Evolutionary conservation across 2,797 vertebrate genomes (phyloP).

Genomic region (Pseudochromis fuscus): DNA sequence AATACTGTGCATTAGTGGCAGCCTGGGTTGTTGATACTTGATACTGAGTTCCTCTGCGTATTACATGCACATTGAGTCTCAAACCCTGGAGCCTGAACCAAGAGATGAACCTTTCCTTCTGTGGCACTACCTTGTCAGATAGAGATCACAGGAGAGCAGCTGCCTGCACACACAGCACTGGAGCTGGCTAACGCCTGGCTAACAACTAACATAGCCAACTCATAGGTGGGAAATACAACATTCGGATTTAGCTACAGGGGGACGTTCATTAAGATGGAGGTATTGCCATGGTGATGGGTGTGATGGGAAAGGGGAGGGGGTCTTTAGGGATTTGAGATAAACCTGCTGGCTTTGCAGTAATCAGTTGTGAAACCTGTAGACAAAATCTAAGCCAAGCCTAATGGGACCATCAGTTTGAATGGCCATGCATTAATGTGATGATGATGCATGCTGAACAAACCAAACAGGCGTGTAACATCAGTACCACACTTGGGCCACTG

Average conservation of each 20-base stretch:
- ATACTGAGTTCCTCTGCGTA: slow-evolving; percentile 39
- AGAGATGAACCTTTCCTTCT: slow-evolving; percentile 36
- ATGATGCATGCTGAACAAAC: slow-evolving; percentile 33
- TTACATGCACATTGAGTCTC: slow-evolving; percentile 36
- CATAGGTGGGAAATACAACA: slow-evolving; percentile 58
- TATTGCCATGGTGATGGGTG: slow-evolving; percentile 71
- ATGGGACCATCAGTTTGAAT: slow-evolving; percentile 54
- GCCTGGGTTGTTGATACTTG: slow-evolving; percentile 43
- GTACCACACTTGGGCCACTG: slow-evolving; percentile 6
- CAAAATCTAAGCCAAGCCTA: slow-evolving; percentile 59
- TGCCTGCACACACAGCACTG: slow-evolving; percentile 2
- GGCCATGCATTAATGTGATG: slow-evolving; percentile 46
- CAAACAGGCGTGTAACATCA: slow-evolving; percentile 26
- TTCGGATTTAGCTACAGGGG: slow-evolving; percentile 47
- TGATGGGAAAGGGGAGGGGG: slow-evolving; percentile 44
- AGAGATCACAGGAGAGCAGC: slow-evolving; percentile 32
- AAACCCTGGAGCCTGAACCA: slow-evolving; percentile 19
- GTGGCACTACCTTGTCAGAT: slow-evolving; percentile 12
- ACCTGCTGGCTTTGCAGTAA: slow-evolving; percentile 59
- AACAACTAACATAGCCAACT: slow-evolving; percentile 4
- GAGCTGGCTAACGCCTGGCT: slow-evolving; percentile 2
- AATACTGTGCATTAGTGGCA: slow-evolving; percentile 46
- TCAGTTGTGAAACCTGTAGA: slow-evolving; percentile 69
- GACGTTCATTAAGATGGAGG: slow-evolving; percentile 48
- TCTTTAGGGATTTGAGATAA: slow-evolving; percentile 63